Base-by-base conservation (phyloP, 2,888 invertebrate genomes). In the Drosophila monieri region DNA sequence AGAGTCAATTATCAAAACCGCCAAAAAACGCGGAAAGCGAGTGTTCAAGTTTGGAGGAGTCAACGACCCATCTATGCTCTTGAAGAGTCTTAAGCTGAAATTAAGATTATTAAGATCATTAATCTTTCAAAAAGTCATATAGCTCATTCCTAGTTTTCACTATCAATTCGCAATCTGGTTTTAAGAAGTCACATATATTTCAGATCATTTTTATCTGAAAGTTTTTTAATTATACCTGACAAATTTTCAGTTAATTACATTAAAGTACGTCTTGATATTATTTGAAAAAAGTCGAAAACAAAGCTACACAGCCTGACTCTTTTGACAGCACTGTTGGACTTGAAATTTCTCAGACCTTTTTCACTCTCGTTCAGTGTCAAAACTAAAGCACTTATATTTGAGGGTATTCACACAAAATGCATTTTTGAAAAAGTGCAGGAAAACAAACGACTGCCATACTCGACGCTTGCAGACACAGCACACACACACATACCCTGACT, bases 1-100 rank as follows among this genome's bases (percentile, higher is more conserved):
- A 73, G 71, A 87, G 79, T 81, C 85, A 85, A 85, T 78, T 85
- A 88, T 85, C 77, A 85, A 78, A 73, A 55, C 67, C 64, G 53
- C 71, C 68, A 52, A 39, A 54, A 37, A 47, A 55, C 21, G 51
- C 64, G 44, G 46, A 51, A 60, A 67, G 57, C 51, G 55, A 64
- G 12, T 48, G 56, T 15, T 48, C 23, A 6, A 6, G 5, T 21
- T 41, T 2, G 30, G 15, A 12, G 6, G 32, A 30, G n/a, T 6
- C 12, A 53, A 30, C 64, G 68, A 46, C 44, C 10, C 25, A 23
- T 23, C 25, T 12, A 47, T 61, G 47, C 60, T 47, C 60, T 46
- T 9, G 0, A 43, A n/a, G 12, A 18, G 15, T 8, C n/a, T 6
- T 10, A 18, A 21, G 12, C 1, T 43, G 39, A 3, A 15, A 43